Evolutionary conservation across 53 echinoderm and acorn worm genomes (phyloP).

Genomic region (Crossaster papposus): DNA sequence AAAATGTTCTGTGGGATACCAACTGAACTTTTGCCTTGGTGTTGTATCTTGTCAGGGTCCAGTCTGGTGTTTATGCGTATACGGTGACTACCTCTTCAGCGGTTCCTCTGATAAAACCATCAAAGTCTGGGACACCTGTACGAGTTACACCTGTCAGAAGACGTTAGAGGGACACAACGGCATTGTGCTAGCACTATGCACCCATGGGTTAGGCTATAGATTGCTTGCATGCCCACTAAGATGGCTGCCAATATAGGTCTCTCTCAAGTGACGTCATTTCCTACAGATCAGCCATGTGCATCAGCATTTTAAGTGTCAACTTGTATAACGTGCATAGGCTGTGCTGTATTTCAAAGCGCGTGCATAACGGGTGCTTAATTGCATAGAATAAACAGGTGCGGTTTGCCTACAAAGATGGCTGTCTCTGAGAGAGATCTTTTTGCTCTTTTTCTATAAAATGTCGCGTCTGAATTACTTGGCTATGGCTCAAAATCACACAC

Average conservation of each 20-base stretch:
- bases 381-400: too few relatives aligned
- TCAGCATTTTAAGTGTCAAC: too few relatives aligned
- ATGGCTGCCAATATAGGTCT: neutral
- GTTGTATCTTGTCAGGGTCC: slow-evolving; percentile 66
- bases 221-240: neutral
- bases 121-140: slow-evolving; percentile 99
- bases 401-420: too few relatives aligned
- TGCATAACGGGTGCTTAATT: too few relatives aligned
- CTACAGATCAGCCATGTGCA: too few relatives aligned
- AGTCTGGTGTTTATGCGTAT: slow-evolving; percentile 98
- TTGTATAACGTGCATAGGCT: too few relatives aligned
- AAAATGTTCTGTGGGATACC: neutral
- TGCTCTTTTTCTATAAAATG: too few relatives aligned
- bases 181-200: slow-evolving; percentile 94
- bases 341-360: too few relatives aligned
- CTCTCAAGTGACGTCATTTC: neutral
- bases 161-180: slow-evolving; percentile 97
- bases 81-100: slow-evolving; percentile 95
- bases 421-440: too few relatives aligned
- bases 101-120: slow-evolving; percentile 97
- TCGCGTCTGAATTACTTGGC: too few relatives aligned
- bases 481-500: too few relatives aligned
- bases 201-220: slow-evolving; percentile 82
- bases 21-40: neutral
- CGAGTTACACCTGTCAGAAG: slow-evolving; percentile 99